Evolutionary conservation across 2,113 vertebrate genomes (phyloP), one percentile per base, ranked within the genome.

Genomic region (Aphelocoma coerulescens): DNA sequence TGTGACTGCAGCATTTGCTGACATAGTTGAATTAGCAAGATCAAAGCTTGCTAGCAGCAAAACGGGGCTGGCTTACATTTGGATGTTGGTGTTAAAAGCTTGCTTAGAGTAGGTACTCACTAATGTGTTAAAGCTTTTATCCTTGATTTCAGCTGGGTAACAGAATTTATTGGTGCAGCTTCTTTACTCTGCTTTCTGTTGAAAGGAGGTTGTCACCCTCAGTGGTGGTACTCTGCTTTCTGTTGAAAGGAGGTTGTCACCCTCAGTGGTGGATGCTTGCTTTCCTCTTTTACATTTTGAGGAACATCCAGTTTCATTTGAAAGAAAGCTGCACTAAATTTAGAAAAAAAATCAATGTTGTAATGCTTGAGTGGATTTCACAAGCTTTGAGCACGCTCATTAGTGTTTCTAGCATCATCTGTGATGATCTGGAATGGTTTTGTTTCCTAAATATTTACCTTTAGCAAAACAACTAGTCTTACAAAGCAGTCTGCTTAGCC

Each of bases 1-100:
- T 91, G 55, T 49, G 63, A 91, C 67, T 80, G 76, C 92, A 92
- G 89, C 52, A 71, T 86, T 96, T 95, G 95, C 86, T 95, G 96
- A 91, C 61, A 55, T 10, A 69, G 75, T 59, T 54, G 85, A 93
- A 91, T 92, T 92, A 48, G 59, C 30, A 67, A 86, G 75, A 93
- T 93, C 67, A 91, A 69, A 96, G 92, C 88, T 88, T 68, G 49
- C 75, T 73, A 51, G 83, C 71, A 80, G 92, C 49, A 93, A 43
- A 91, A 84, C 35, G 55, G 88, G 55, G 35, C 76, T 92, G 79
- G 24, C 37, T 92, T 77, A 46, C 2, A 3, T 63, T 51, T 77
- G 10, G 9, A 6, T 43, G 17, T 61, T 85, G 51, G 11, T 86
- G 55, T 77, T 86, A 67, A 59, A 74, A 48, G 48, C 65, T 92